Base-by-base conservation (phyloP, 2,113 vertebrate species). In the Erythrolamprus reginae region DNA sequence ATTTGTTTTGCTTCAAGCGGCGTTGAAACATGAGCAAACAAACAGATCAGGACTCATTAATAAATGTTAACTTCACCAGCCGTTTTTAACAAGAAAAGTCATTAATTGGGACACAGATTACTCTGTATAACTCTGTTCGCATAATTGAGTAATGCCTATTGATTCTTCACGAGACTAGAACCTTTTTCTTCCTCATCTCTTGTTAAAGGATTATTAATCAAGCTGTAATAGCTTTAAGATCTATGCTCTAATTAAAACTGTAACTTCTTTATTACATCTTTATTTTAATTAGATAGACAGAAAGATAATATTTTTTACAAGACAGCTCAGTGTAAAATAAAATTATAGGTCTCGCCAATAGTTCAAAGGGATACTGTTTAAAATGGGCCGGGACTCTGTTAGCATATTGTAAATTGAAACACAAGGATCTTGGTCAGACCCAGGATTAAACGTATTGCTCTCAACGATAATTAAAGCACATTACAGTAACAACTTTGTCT, bases 271-370 rank as follows among this genome's bases (percentile, higher is more conserved):
- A 97, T 97, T 97, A 93, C 93, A 88, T 96, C 96, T 97, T 97
- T 96, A 97, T 97, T 97, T 97, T 97, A 97, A 97, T 97, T 97
- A 97, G 96, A 93, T 95, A 86, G 95, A 94, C 93, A 97, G 96
- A 96, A 97, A 96, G 93, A 96, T 96, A 96, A 97, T 97, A 96
- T 96, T 97, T 97, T 97, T 97, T 97, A 97, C 93, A 97, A 95
- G 95, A 95, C 97, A 94, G 95, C 85, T 86, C 2, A 13, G 38
- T 94, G 2, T 95, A 95, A 96, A 96, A 95, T 96, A 96, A 96
- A 97, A 97, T 96, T 94, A 95, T 90, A 61, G 92, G 26, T 61
- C 93, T 96, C 96, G 96, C 93, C 92, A 95, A 94, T 94, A 92
- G 94, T 96, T 96, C 94, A 89, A 90, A 93, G 92, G 90, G 50